Evolutionary conservation across 2,797 vertebrate genomes (phyloP).

Genomic region (Sebastes itinus): DNA sequence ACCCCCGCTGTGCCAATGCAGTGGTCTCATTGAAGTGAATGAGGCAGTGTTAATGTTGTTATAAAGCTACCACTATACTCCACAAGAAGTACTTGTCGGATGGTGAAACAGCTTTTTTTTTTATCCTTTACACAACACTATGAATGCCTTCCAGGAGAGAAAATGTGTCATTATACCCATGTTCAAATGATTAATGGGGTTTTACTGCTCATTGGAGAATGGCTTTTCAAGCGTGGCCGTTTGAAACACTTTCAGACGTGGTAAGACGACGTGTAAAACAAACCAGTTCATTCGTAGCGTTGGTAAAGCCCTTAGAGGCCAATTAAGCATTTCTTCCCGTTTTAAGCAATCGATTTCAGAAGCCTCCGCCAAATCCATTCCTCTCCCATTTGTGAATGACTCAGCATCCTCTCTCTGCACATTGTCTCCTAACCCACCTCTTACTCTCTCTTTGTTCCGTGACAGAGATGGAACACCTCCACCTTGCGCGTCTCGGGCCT

Average conservation of each 20-base stretch:
- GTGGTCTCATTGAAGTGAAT: constrained; percentile 9
- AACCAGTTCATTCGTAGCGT: not conserved
- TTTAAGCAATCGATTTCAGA: not conserved
- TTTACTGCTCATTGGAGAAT: not conserved
- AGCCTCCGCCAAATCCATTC: not conserved
- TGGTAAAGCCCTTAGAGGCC: not conserved
- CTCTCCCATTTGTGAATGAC: not conserved
- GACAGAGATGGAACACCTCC: constrained; percentile 79
- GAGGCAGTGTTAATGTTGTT: not conserved
- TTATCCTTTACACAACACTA: not conserved
- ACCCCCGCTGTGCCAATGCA: not conserved
- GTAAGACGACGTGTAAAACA: not conserved
- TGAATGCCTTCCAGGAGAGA: not conserved
- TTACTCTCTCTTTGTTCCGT: constrained; percentile 31
- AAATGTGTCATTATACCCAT: not conserved
- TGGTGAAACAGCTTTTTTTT: not conserved
- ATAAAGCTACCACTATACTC: not conserved
- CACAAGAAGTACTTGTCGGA: not conserved
- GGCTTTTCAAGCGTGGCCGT: not conserved
- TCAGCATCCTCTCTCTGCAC: constrained; percentile 14
- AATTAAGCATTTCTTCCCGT: not conserved
- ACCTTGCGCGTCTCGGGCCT: constrained; percentile 61
- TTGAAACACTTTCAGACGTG: not conserved
- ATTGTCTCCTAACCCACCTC: not conserved
- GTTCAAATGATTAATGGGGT: not conserved